A percentile compares a stretch with the other conserved stretches of the same genome.
These are phyloP conservation scores for Melanaphis sacchari DNA, from an alignment of 1,140 invertebrate genomes.

Conservation along the genomic window DNA sequence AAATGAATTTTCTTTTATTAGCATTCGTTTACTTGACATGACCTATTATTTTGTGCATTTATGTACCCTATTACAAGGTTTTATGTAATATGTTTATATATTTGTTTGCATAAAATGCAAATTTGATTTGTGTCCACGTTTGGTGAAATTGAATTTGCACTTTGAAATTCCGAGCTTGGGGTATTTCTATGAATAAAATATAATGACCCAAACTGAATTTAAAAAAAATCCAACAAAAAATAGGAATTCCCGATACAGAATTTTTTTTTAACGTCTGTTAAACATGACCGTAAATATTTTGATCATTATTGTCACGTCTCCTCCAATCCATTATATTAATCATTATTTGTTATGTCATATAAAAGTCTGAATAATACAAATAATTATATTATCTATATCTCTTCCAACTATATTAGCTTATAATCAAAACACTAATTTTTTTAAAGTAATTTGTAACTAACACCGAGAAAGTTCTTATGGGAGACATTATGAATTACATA, in stretches of 20 bases:
- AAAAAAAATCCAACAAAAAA: neutral
- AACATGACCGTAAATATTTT: neutral
- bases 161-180: neutral
- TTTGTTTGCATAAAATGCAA: slow-evolving; percentile 43
- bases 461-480: neutral
- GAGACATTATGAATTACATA: neutral
- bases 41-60: neutral
- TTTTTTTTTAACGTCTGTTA: neutral
- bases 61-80: neutral
- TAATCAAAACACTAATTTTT: neutral
- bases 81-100: neutral
- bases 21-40: neutral
- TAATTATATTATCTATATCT: neutral
- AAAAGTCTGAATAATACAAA: neutral
- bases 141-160: slow-evolving; percentile 41
- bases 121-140: slow-evolving; percentile 42
- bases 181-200: slow-evolving; percentile 47
- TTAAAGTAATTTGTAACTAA: neutral
- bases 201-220: slow-evolving; percentile 26
- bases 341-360: neutral
- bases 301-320: neutral
- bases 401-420: neutral
- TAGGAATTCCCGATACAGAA: neutral
- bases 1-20: neutral
- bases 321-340: neutral